Evolutionary conservation across 37 sponge, comb jelly and placozoan species (phyloP).

Genomic region (Eunapius fragilis): DNA sequence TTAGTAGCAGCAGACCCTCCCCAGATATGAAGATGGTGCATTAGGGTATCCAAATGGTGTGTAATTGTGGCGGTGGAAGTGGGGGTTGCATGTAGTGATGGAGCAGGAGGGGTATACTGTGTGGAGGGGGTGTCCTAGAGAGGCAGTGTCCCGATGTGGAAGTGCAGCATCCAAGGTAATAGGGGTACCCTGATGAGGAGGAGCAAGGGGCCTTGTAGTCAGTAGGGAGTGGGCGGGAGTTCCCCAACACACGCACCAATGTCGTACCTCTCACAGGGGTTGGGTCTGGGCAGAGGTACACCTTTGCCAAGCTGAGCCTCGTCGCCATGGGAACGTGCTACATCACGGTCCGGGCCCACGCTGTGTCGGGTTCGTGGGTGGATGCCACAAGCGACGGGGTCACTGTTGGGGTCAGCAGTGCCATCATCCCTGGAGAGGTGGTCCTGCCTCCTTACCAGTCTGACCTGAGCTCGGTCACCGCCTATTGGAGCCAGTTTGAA

Average conservation of each 20-base stretch:
- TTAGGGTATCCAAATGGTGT: too few species aligned
- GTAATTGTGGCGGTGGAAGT: too few species aligned
- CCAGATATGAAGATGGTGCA: too few species aligned
- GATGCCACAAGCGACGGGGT: slow-evolving; percentile 85
- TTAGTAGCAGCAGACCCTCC: too few species aligned
- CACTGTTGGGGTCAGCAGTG: slow-evolving; percentile 36
- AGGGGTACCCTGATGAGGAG: too few species aligned
- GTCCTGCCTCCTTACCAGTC: slow-evolving; percentile 49
- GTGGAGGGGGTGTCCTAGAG: too few species aligned
- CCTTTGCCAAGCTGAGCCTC: slow-evolving; percentile 57
- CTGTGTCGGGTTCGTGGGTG: slow-evolving; percentile 62
- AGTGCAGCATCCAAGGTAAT: too few species aligned
- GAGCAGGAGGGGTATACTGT: too few species aligned
- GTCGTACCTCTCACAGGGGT: slow-evolving; percentile 71
- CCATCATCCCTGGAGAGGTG: slow-evolving; percentile 56
- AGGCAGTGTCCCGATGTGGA: too few species aligned
- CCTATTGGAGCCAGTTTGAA: slow-evolving; percentile 74
- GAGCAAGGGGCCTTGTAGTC: too few species aligned
- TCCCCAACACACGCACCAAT: slow-evolving; percentile 69
- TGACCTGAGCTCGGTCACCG: slow-evolving; percentile 28
- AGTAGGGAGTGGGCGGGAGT: slow-evolving; percentile 59
- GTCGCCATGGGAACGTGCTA: slow-evolving; percentile 51
- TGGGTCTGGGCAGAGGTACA: slow-evolving; percentile 46
- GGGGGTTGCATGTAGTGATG: too few species aligned
- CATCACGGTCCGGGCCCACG: slow-evolving; percentile 80